phyloP scores from a whole-genome alignment of 2,797 vertebrate genomes.

The Mycteria americana region DNA sequence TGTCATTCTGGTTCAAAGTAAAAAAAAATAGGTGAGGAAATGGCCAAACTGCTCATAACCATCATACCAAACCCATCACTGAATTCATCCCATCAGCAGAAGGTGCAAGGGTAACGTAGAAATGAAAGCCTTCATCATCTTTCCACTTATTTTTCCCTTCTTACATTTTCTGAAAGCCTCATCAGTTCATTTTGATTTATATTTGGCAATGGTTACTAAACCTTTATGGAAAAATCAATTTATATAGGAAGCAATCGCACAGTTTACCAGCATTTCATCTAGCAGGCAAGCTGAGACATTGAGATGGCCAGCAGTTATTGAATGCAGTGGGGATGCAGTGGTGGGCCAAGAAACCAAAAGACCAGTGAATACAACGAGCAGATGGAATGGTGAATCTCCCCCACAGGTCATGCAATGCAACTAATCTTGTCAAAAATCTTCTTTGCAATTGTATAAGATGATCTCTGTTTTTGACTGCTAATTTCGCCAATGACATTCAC shows the following conservation, averaged over 20 bases:
- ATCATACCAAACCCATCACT: neutral
- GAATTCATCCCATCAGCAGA: neutral
- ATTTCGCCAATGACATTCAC: neutral
- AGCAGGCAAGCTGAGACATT: neutral
- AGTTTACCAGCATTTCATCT: neutral
- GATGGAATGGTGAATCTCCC: neutral
- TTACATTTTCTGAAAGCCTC: neutral
- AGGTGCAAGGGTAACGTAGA: neutral
- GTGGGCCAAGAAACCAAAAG: neutral
- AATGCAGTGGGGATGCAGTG: rapidly evolving
- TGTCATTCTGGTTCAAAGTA: neutral
- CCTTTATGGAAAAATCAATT: neutral
- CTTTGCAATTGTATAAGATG: neutral
- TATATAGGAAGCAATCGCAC: neutral
- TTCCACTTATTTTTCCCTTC: neutral
- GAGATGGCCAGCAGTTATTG: neutral
- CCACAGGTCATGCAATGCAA: neutral
- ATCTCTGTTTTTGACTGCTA: neutral
- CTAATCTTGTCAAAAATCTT: neutral
- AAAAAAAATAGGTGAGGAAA: neutral
- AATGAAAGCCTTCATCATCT: neutral
- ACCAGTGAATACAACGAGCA: neutral
- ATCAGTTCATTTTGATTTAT: neutral
- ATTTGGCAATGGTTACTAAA: neutral
- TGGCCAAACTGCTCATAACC: neutral